Conservation (phyloP, 2,888 invertebrate species). For the Rhamphomyia laevipes region DNA sequence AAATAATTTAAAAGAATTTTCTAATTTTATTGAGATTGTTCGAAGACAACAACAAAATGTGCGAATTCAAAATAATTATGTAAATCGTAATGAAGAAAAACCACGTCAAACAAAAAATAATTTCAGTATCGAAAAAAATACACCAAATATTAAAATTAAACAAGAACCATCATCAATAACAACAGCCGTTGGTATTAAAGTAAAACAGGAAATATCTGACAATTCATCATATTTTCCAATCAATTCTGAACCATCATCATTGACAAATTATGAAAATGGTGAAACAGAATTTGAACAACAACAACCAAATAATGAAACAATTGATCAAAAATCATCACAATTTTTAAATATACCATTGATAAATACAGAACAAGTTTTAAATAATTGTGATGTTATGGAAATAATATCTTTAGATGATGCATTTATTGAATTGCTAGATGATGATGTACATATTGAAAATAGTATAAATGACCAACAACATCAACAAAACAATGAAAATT, state of each 20-base stretch:
- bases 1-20: conserved; percentile 27
- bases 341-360: conserved; percentile 32
- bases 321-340: conserved; percentile 29
- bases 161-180: conserved; percentile 25
- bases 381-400: conserved; percentile 38
- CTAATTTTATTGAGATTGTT: conserved; percentile 33
- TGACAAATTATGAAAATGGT: conserved; percentile 20
- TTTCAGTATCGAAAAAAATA: conserved; percentile 8
- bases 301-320: neutral
- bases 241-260: conserved; percentile 24
- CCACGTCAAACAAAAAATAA: neutral
- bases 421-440: conserved; percentile 34
- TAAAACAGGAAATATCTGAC: neutral
- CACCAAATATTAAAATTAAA: conserved; percentile 26
- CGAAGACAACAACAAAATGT: conserved; percentile 29
- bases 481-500: no score
- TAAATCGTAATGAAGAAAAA: neutral
- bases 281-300: neutral
- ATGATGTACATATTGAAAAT: conserved; percentile 17
- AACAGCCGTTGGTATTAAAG: no score
- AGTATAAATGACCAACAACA: neutral
- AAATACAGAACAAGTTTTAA: conserved; percentile 32
- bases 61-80: conserved; percentile 15
- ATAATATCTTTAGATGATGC: conserved; percentile 35
- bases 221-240: neutral